These are phyloP conservation scores for Stomorhina lunata DNA, from an alignment of 2,888 invertebrate species.

Conservation along the genomic window DNA sequence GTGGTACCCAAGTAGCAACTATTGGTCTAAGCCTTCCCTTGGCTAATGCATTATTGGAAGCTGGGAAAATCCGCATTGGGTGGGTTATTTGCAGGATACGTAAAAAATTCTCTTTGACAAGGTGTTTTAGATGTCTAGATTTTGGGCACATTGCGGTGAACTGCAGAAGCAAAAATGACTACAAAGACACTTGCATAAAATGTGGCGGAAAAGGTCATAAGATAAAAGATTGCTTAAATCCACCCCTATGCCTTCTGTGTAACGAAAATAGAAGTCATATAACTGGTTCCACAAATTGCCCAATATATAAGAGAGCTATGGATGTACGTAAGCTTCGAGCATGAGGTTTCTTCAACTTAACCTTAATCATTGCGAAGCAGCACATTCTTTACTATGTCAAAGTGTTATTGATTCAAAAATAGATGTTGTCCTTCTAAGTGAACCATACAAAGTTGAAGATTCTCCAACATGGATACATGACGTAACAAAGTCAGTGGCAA, in stretches of 20 bases:
- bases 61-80: not conserved
- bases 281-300: not conserved
- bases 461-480: not conserved
- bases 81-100: not conserved
- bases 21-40: not conserved
- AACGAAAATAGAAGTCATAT: not conserved
- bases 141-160: not conserved
- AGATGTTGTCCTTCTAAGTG: conserved; percentile 9
- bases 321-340: not conserved
- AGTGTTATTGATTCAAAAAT: not conserved
- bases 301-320: not conserved
- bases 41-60: not conserved
- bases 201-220: conserved; percentile 15
- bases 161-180: not conserved
- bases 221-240: conserved; percentile 7
- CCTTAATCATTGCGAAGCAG: conserved; percentile 39
- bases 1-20: not conserved
- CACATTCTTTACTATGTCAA: conserved; percentile 29
- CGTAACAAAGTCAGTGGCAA: not conserved
- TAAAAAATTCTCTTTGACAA: not conserved
- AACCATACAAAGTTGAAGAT: not conserved
- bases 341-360: conserved; percentile 18
- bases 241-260: too few relatives aligned
- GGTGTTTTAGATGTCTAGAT: not conserved
- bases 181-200: conserved; percentile 6